Evolutionary conservation across 2,113 vertebrate species (phyloP), one percentile per base, ranked within the genome.

Genomic region (Ceyx margarethae): DNA sequence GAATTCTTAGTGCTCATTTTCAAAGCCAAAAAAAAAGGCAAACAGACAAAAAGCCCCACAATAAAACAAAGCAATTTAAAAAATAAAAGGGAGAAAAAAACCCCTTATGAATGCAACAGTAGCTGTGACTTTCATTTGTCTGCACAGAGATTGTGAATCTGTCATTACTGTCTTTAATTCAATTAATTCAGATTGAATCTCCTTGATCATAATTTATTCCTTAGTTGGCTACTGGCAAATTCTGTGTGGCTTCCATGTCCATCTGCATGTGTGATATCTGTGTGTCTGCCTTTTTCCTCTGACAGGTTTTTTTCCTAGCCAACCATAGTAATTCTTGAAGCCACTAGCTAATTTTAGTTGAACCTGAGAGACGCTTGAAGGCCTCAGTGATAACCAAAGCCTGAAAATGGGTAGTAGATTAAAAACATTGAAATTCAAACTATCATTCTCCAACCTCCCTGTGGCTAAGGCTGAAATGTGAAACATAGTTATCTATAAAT

Each of bases 401-500:
- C 56, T 71, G 31, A 82, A 94, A 93, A 91, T 15, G 31, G 22
- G 28, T 6, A 78, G 81, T 42, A 26, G 8, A n/a, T 83, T 46
- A 8, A 53, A 89, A 85, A 85, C 60, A 58, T 50, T 54, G n/a
- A 80, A 74, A 56, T 84, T 46, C 9, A 88, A 60, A 89, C 77
- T 71, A 88, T 48, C 3, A 0, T 71, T 83, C 65, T 88, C 22
- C 29, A 64, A 88, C 37, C 6, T 62, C 37, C 93, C 45, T 67
- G 23, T 67, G 69, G 77, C 81, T 71, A 75, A 71, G 40, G 23
- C 53, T 86, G 73, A 78, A 95, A 88, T 54, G 31, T 69, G 46
- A 74, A 46, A 93, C 85, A 18, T 28, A 69, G 76, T 77, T 88
- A 90, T 37, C 76, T 90, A 85, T 85, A 76, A 93, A 77, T 25